Conservation (phyloP, 2,113 vertebrate species). For the Labrus mixtus region DNA sequence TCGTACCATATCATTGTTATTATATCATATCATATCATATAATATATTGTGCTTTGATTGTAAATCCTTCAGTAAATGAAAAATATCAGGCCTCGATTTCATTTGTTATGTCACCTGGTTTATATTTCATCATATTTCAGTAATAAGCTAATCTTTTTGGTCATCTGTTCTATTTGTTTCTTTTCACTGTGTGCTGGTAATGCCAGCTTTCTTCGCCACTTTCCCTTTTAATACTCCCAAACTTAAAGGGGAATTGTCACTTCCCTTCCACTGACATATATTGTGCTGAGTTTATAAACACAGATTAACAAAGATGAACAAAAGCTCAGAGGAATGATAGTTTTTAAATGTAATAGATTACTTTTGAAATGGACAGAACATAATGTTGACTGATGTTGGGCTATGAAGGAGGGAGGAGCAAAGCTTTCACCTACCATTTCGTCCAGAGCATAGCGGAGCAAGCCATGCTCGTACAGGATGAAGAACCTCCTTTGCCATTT, state of each 20-base stretch:
- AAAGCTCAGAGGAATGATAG: neutral
- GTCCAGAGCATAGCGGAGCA: slow-evolving; percentile 93
- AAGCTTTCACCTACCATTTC: slow-evolving; percentile 90
- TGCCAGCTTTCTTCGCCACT: neutral
- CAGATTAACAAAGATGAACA: neutral
- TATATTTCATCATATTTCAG: slow-evolving; percentile 1
- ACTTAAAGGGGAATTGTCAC: neutral
- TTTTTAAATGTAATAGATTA: no score
- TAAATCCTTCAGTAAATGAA: no score
- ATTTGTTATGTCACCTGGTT: no score
- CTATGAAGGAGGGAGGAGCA: neutral
- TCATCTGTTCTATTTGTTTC: neutral
- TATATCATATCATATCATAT: no score
- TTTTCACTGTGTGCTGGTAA: neutral
- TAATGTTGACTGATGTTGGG: no score
- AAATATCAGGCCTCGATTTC: no score
- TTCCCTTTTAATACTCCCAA: neutral
- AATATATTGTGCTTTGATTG: no score
- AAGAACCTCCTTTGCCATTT: slow-evolving; percentile 99
- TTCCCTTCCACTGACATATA: neutral
- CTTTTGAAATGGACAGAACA: no score
- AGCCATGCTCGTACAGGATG: slow-evolving; percentile 94
- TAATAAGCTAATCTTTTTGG: neutral
- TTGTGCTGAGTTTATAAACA: neutral
- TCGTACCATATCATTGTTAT: no score